A percentile compares a stretch with the other conserved stretches of the same genome.
phyloP scores from a whole-genome alignment of 2,113 vertebrate genomes.

The Rattus norvegicus region GRCr8 NC_086020.1:118393501-118394000 shows the following conservation, averaged over 20 bases:
- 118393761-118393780: too few species aligned
- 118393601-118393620: slow-evolving; percentile 6
- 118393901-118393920: neutral
- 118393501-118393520: neutral
- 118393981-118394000: neutral
- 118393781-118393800: too few species aligned
- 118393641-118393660: neutral
- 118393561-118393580: neutral
- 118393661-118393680: neutral
- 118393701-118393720: too few species aligned
- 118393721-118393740: too few species aligned
- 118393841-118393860: neutral
- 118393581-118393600: neutral
- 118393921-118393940: neutral
- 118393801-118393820: too few species aligned
- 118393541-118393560: neutral
- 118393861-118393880: neutral
- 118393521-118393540: neutral
- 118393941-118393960: neutral
- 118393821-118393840: neutral
- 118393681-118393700: too few species aligned
- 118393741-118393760: too few species aligned
- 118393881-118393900: neutral
- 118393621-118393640: neutral
- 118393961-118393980: slow-evolving; percentile 10